Base-by-base conservation (phyloP, 2,113 vertebrate genomes). In the Dipodomys stephensi region DNA sequence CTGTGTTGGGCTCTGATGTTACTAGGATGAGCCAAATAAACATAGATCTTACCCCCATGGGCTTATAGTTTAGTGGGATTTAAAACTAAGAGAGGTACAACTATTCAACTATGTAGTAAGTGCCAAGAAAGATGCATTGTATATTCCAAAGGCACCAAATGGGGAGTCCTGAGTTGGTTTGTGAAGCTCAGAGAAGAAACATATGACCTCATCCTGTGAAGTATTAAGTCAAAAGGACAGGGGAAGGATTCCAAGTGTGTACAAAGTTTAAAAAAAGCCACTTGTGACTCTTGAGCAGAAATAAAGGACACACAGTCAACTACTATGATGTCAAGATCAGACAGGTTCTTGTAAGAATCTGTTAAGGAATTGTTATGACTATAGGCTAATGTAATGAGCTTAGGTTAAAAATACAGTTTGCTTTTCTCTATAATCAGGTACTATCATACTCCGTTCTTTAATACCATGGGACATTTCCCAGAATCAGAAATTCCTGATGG, bases 221-320 rank as follows among this genome's bases (percentile, higher is more conserved):
- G 22, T 12, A 4, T 88, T 87, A 73, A 62, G 22, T 92, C 16
- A 60, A 69, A 46, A 30, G 71, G 13, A 2, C 9, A 53, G 25
- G 44, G 90, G 71, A 60, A 88, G 22, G 32, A 82, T 88, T 25
- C 23, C 28, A 67, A 71, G 30, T 83, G 28, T 44, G 25, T 7
- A 46, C 60, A 74, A 27, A 92, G 19, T 30, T 46, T 0, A 25
- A 3, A 27, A 60, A 85, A 85, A 71, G 15, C 25, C 20, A 32
- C 65, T 68, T 92, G 30, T 53, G n/a, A 90, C 44, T 88, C 68
- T 32, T 32, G 83, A 39, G 86, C 22, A 90, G 74, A 79, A 44
- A 20, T 30, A 64, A 83, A 86, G 60, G 30, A 13, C 53, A 86
- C 72, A 81, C 4, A 22, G 30, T 67, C 4, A 64, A 7, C 19